Evolutionary conservation across 2,888 invertebrate species (phyloP).

Genomic region (Thymelicus sylvestris): DNA sequence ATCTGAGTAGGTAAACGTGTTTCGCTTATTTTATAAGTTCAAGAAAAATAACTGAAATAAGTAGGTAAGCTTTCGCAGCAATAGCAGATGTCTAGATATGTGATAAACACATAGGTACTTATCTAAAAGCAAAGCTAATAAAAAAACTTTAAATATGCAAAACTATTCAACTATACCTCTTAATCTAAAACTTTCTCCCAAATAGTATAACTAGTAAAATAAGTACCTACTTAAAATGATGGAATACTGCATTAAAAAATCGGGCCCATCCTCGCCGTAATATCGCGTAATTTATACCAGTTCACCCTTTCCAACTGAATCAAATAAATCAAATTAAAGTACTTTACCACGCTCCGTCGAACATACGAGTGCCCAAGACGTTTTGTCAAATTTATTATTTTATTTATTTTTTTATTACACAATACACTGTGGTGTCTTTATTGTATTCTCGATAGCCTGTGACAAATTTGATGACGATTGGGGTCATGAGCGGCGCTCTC

Average conservation of each 20-base stretch:
- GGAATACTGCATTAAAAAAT: slow-evolving; percentile 49
- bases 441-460: slow-evolving; percentile 80
- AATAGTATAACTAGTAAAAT: slow-evolving; percentile 47
- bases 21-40: too few species aligned
- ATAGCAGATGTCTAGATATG: too few species aligned
- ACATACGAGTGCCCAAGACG: slow-evolving; percentile 82
- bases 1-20: too few species aligned
- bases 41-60: too few species aligned
- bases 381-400: slow-evolving; percentile 85
- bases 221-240: slow-evolving; percentile 41
- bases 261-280: slow-evolving; percentile 53
- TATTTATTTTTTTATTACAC: slow-evolving; percentile 82
- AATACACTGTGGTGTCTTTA: slow-evolving; percentile 70
- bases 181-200: slow-evolving; percentile 51
- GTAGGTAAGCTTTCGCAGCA: too few species aligned
- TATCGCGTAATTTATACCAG: slow-evolving; percentile 71
- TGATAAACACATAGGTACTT: too few species aligned
- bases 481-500: slow-evolving; percentile 69
- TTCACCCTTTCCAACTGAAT: slow-evolving; percentile 76
- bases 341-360: slow-evolving; percentile 75
- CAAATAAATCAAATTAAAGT: slow-evolving; percentile 84
- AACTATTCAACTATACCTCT: slow-evolving; percentile 24
- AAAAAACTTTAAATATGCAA: not conserved
- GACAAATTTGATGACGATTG: slow-evolving; percentile 83
- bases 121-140: not conserved